A percentile compares a stretch with the other conserved stretches of the same genome.
Conservation (phyloP, 2,888 invertebrate species). For the Tridacna gigas region DNA sequence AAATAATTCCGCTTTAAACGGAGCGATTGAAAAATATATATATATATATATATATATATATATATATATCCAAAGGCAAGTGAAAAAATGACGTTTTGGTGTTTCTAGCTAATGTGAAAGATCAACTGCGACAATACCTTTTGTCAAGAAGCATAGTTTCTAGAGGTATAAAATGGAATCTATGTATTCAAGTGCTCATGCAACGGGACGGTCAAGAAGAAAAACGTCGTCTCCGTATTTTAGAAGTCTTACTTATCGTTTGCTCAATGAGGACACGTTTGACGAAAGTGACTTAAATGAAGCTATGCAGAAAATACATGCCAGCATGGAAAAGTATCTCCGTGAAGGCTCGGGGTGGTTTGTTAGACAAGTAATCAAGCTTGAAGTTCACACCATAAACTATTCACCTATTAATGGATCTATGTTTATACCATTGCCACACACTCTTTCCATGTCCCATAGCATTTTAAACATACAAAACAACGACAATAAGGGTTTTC, state of each 20-base stretch:
- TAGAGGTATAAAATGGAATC: slow-evolving; percentile 48
- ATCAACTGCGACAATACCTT: slow-evolving; percentile 17
- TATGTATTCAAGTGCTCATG: slow-evolving; percentile 49
- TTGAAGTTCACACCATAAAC: slow-evolving; percentile 45
- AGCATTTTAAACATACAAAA: slow-evolving; percentile 52
- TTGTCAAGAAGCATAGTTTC: not conserved
- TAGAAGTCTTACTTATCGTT: slow-evolving; percentile 30
- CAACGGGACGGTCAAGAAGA: slow-evolving; percentile 40
- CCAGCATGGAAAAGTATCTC: slow-evolving; percentile 47
- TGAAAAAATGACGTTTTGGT: slow-evolving; percentile 40
- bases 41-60: too few species aligned
- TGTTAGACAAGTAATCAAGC: slow-evolving; percentile 38
- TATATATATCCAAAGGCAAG: slow-evolving; percentile 26
- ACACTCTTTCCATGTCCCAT: not conserved
- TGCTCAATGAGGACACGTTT: slow-evolving; percentile 8
- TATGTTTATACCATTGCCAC: slow-evolving; percentile 39
- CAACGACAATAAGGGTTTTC: slow-evolving; percentile 58
- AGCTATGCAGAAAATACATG: slow-evolving; percentile 50
- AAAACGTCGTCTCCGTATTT: slow-evolving; percentile 33
- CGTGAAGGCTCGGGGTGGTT: slow-evolving; percentile 54
- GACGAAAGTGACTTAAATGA: slow-evolving; percentile 40
- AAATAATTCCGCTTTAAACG: slow-evolving; percentile 24
- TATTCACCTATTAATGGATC: slow-evolving; percentile 51
- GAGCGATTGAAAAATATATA: slow-evolving; percentile 18
- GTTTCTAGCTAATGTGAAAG: slow-evolving; percentile 40